A percentile compares a stretch with the other conserved stretches of the same genome.
Evolutionary conservation across 1,140 invertebrate species (phyloP).

Genomic region (Pachyrhynchus sulphureomaculatus): DNA sequence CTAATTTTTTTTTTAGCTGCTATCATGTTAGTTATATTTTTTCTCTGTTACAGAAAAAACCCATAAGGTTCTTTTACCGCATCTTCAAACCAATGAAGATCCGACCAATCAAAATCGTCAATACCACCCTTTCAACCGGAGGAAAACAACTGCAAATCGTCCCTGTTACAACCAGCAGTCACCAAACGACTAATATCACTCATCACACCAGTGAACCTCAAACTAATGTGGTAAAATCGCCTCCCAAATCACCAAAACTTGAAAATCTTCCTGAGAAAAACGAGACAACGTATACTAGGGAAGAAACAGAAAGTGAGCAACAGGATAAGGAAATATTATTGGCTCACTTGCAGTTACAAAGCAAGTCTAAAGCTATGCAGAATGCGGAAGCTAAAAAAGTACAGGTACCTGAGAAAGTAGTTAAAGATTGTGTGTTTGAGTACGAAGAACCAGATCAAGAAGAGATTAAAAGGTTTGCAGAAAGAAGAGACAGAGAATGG

Average conservation of each 20-base stretch:
- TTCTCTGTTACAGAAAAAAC: constrained; percentile 56
- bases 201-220: background rate
- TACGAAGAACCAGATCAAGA: constrained; percentile 49
- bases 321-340: constrained; percentile 43
- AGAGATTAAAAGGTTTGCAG: constrained; percentile 48
- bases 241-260: constrained; percentile 19
- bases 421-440: constrained; percentile 45
- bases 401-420: constrained; percentile 28
- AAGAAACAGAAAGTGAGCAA: constrained; percentile 35
- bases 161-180: constrained; percentile 30
- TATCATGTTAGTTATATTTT: background rate
- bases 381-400: constrained; percentile 26
- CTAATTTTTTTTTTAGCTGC: background rate
- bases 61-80: constrained; percentile 65
- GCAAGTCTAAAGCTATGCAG: constrained; percentile 38
- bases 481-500: constrained; percentile 49
- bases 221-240: background rate
- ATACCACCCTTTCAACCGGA: constrained; percentile 40
- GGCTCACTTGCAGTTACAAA: constrained; percentile 45
- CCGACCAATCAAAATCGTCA: constrained; percentile 48
- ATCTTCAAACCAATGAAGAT: constrained; percentile 52
- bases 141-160: constrained; percentile 48
- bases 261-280: constrained; percentile 15
- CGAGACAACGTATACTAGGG: background rate
- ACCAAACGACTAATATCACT: background rate